Conservation (phyloP, 2,797 vertebrate species). For the Hoplostethus atlanticus region DNA sequence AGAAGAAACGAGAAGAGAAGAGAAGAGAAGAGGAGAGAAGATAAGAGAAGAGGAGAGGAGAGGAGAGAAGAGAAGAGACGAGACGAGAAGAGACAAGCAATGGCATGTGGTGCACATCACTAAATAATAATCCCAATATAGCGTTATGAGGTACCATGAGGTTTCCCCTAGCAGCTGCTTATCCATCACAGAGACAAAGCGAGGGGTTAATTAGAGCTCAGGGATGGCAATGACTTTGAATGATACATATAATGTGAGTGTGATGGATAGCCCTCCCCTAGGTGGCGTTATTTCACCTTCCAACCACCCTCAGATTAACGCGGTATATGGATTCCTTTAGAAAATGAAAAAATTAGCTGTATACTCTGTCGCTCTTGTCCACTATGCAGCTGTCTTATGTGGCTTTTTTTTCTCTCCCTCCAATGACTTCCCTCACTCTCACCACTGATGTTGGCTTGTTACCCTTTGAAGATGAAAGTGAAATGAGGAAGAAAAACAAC, state of each 20-base stretch:
- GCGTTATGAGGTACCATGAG: constrained; percentile 27
- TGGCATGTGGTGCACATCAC: not conserved
- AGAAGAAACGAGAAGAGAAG: not conserved
- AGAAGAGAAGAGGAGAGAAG: not conserved
- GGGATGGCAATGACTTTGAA: constrained; percentile 44
- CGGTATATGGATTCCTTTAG: constrained; percentile 5
- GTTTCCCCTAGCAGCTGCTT: constrained; percentile 30
- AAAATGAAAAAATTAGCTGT: not conserved
- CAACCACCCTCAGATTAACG: not conserved
- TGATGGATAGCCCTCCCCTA: constrained; percentile 31
- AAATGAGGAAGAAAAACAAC: no score
- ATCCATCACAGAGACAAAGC: constrained; percentile 55
- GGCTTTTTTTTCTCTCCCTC: not conserved
- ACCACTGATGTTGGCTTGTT: not conserved
- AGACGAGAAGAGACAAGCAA: not conserved
- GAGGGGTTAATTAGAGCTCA: constrained; percentile 34
- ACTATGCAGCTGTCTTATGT: not conserved
- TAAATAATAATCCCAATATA: constrained; percentile 32
- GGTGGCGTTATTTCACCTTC: constrained; percentile 18
- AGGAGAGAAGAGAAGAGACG: not conserved
- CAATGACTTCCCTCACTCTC: not conserved
- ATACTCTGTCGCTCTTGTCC: no score
- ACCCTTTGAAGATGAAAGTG: not conserved
- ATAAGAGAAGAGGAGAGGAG: not conserved
- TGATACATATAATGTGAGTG: constrained; percentile 10